Evolutionary conservation across 2,113 vertebrate genomes (phyloP).

Genomic region (Ciconia boyciana): DNA sequence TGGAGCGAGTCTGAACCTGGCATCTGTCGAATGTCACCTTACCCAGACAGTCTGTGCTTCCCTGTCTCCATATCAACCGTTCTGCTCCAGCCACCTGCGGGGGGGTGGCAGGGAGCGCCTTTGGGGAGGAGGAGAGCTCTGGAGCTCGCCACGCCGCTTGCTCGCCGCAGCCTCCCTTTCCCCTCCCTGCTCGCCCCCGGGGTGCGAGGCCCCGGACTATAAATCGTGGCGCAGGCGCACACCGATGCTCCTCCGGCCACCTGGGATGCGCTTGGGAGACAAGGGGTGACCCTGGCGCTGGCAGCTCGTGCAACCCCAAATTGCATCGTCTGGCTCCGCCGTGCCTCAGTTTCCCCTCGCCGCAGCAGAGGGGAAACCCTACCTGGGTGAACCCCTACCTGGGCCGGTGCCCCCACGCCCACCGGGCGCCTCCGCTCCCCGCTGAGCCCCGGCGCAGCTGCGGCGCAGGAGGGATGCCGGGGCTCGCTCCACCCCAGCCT

Average conservation of each 20-base stretch:
- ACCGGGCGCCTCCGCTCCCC: not conserved
- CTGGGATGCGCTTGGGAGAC: not conserved
- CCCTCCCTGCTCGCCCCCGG: not conserved
- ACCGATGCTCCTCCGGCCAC: not conserved
- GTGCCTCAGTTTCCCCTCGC: conserved; percentile 29
- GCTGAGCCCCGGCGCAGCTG: not conserved
- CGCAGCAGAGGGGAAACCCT: no score
- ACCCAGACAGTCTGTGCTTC: conserved; percentile 53
- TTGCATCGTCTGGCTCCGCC: fast-evolving
- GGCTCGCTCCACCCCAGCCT: not conserved
- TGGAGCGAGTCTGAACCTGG: conserved; percentile 43
- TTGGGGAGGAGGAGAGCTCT: not conserved
- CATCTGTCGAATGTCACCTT: conserved; percentile 66
- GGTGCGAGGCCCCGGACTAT: not conserved
- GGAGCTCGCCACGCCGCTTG: not conserved
- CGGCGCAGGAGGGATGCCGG: not conserved
- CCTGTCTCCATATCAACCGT: conserved; percentile 66
- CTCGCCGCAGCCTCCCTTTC: not conserved
- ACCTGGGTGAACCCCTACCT: not conserved
- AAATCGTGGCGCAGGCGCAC: not conserved
- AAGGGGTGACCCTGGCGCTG: not conserved
- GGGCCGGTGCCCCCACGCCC: not conserved
- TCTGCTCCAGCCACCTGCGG: conserved; percentile 63
- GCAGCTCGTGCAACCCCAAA: fast-evolving
- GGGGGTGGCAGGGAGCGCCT: conserved; percentile 17